These are phyloP conservation scores for Leptoclinus maculatus DNA, from an alignment of 2,797 vertebrate genomes.

Conservation along the genomic window DNA sequence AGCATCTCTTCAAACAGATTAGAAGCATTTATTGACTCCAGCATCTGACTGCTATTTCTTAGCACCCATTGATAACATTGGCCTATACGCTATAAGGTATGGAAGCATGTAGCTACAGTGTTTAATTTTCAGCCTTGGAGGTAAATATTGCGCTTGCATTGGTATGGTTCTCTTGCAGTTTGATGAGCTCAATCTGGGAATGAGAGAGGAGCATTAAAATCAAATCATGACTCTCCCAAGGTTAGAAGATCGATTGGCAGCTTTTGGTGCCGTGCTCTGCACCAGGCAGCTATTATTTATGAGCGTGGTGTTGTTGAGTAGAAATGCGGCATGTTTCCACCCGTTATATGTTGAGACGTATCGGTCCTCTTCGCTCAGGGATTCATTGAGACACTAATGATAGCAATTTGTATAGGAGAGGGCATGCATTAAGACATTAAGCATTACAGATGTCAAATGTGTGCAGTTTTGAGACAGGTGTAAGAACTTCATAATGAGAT, in stretches of 20 bases:
- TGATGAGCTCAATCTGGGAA: constrained; percentile 62
- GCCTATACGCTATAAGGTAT: too few relatives aligned
- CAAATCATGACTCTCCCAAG: constrained; percentile 67
- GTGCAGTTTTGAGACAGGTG: constrained; percentile 33
- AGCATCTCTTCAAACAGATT: neutral
- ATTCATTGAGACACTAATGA: constrained; percentile 63
- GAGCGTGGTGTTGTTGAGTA: constrained; percentile 43
- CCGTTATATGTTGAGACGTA: constrained; percentile 34
- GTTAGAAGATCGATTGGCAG: constrained; percentile 63
- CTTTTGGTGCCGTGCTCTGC: constrained; percentile 29
- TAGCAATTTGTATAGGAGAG: constrained; percentile 51
- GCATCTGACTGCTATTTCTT: constrained; percentile 17
- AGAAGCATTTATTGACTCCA: neutral
- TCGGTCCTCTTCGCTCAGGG: constrained; percentile 50
- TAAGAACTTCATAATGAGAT: constrained; percentile 34
- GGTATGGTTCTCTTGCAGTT: constrained; percentile 29
- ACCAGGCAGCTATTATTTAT: constrained; percentile 40
- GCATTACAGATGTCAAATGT: constrained; percentile 55
- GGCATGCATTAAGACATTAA: constrained; percentile 51
- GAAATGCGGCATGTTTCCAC: constrained; percentile 36
- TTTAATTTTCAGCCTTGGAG: constrained; percentile 52
- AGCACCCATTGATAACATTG: constrained; percentile 4
- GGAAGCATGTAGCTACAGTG: constrained; percentile 20
- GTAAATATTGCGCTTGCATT: constrained; percentile 57
- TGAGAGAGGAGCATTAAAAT: constrained; percentile 66